Evolutionary conservation across 64 coral and sea anemone genomes (phyloP).

Genomic region (Actinia equina): DNA sequence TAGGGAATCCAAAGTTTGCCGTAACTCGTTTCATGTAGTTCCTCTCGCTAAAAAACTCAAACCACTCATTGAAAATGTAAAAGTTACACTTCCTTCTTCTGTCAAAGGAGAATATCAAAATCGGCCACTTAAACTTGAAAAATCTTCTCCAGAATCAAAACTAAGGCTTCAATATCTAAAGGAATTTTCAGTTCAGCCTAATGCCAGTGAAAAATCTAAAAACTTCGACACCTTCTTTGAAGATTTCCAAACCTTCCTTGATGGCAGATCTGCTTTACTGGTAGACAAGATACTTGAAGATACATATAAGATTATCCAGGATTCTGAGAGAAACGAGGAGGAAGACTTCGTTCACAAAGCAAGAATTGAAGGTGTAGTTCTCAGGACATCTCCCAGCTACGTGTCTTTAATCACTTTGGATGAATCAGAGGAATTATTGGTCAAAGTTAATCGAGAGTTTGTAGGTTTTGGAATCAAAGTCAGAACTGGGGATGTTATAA

Average conservation of each 20-base stretch:
- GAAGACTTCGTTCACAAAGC: not conserved
- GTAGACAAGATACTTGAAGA: not conserved
- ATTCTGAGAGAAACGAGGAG: not conserved
- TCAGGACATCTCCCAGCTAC: not conserved
- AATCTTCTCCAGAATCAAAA: not conserved
- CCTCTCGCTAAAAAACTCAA: not conserved
- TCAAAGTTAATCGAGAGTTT: not conserved
- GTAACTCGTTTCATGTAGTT: not conserved
- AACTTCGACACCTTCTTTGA: not conserved
- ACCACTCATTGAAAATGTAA: not conserved
- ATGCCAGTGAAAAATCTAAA: not conserved
- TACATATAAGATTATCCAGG: not conserved
- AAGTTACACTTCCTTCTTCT: not conserved
- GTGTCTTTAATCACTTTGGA: not conserved
- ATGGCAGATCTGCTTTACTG: not conserved
- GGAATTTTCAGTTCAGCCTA: not conserved
- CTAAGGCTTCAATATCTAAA: not conserved
- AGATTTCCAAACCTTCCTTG: not conserved
- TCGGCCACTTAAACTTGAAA: no score
- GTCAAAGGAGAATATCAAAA: not conserved
- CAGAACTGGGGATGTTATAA: not conserved
- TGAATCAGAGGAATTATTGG: not conserved
- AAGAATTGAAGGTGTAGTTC: not conserved
- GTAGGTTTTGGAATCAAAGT: not conserved
- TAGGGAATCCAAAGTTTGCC: no score